Evolutionary conservation across 1,140 invertebrate species (phyloP).

Genomic region (Conus ventricosus): DNA sequence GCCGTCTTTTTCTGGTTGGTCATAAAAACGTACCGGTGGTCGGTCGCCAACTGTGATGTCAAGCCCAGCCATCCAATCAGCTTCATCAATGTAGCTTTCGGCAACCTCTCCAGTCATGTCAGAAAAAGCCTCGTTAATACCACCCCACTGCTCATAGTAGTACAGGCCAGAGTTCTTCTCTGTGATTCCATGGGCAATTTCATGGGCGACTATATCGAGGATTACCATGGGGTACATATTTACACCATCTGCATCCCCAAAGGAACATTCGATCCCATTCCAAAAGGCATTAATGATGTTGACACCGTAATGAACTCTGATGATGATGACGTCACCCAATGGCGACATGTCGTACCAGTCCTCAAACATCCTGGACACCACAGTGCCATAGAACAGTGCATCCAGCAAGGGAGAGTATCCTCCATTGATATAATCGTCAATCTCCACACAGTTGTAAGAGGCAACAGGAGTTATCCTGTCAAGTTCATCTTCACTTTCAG

Average conservation of each 20-base stretch:
- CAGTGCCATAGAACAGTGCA: conserved; percentile 15
- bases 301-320: conserved; percentile 52
- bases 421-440: conserved; percentile 23
- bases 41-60: conserved; percentile 20
- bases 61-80: too few relatives aligned
- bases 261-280: conserved; percentile 46
- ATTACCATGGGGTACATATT: conserved; percentile 51
- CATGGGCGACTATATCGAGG: conserved; percentile 45
- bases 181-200: too few relatives aligned
- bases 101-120: too few relatives aligned
- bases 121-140: too few relatives aligned
- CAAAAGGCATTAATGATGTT: conserved; percentile 44
- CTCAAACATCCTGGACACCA: conserved; percentile 53
- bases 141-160: conserved; percentile 48
- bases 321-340: conserved; percentile 34
- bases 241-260: conserved; percentile 48
- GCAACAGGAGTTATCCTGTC: conserved; percentile 35
- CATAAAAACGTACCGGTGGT: conserved; percentile 37
- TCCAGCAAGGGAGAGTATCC: conserved; percentile 53
- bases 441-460: conserved; percentile 36
- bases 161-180: conserved; percentile 46
- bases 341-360: conserved; percentile 47
- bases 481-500: not conserved
- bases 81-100: too few relatives aligned
- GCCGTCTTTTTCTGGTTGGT: conserved; percentile 43